Base-by-base conservation (phyloP, 2,113 vertebrate genomes). In the Ifrita kowaldi region DNA sequence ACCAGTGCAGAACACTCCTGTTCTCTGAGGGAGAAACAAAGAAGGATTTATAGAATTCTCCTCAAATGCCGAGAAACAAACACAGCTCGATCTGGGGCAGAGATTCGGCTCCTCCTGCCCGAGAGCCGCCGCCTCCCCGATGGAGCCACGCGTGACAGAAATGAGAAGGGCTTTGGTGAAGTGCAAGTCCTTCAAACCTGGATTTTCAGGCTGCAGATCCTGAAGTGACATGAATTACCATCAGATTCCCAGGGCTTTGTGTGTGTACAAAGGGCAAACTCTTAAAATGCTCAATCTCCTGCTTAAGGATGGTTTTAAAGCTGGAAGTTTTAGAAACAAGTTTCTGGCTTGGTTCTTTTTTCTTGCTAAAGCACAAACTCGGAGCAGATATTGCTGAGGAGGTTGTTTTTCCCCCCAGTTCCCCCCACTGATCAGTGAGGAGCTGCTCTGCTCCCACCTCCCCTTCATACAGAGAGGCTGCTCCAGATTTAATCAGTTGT, bases 391-490 rank as follows among this genome's bases (percentile, higher is more conserved):
- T 5, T 63, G 63, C 69, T 64, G 52, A 19, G 37, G 70, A 20
- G 44, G 46, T 5, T 33, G 8, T 24, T 57, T 28, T 21, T 21
- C 26, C 22, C 37, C 78, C 30, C 37, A 3, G 44, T 23, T 30
- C 16, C 24, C 71, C 53, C 16, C 47, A 21, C 26, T 60, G 28
- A 3, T 1, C 21, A 13, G 4, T 7, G 57, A 16, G 67, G 30
- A 57, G 39, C 63, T 41, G 57, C 49, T 56, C 19, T 13, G 39
- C 23, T 10, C 52, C 50, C 13, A 19, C 23, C 13, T 41, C 17
- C 0, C 1, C 39, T n/a, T 10, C 9, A 5, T 28, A 0, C 32
- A 0, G 17, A 1, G 55, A 28, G 41, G 32, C 35, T 60, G 5
- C 52, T 28, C 23, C n/a, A 11, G n/a, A 7, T 4, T 14, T 8